These are phyloP conservation scores for Eurosta solidaginis DNA, from an alignment of 1,140 invertebrate species.

Conservation along the genomic window DNA sequence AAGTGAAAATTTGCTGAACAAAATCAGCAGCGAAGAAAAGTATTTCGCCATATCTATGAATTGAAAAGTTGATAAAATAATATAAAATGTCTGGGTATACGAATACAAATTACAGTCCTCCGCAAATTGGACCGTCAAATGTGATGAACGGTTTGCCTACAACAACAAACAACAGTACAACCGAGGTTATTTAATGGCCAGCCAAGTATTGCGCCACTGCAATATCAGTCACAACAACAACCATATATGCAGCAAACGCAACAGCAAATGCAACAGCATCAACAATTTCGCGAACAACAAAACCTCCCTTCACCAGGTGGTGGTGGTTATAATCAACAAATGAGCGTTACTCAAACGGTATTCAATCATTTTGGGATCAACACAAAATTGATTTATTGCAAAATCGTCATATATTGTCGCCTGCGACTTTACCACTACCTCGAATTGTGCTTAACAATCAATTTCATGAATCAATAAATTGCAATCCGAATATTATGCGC, in stretches of 20 bases:
- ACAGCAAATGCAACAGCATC: conserved; percentile 33
- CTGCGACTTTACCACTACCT: conserved; percentile 78
- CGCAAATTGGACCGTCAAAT: conserved; percentile 40
- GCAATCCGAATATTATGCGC: conserved; percentile 88
- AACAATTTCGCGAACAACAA: conserved; percentile 42
- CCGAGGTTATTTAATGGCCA: not conserved
- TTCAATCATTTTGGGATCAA: conserved; percentile 81
- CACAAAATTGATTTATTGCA: conserved; percentile 85
- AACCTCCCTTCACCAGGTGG: conserved; percentile 18
- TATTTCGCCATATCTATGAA: conserved; percentile 45
- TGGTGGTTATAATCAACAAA: conserved; percentile 25
- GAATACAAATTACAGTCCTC: conserved; percentile 49
- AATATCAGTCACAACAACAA: conserved; percentile 20
- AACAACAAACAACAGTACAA: conserved; percentile 32
- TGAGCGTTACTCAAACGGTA: conserved; percentile 69
- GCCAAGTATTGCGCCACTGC: conserved; percentile 15
- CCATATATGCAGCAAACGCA: conserved; percentile 29
- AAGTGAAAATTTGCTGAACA: too few relatives aligned
- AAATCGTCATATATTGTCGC: conserved; percentile 79
- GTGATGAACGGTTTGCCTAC: conserved; percentile 43
- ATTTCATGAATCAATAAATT: conserved; percentile 82
- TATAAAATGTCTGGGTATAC: conserved; percentile 46
- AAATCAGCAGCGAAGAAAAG: too few relatives aligned
- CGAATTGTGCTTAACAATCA: conserved; percentile 81
- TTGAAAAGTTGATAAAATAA: conserved; percentile 1